Conservation (phyloP, 2,888 invertebrate species). For the Eupithecia subfuscata region DNA sequence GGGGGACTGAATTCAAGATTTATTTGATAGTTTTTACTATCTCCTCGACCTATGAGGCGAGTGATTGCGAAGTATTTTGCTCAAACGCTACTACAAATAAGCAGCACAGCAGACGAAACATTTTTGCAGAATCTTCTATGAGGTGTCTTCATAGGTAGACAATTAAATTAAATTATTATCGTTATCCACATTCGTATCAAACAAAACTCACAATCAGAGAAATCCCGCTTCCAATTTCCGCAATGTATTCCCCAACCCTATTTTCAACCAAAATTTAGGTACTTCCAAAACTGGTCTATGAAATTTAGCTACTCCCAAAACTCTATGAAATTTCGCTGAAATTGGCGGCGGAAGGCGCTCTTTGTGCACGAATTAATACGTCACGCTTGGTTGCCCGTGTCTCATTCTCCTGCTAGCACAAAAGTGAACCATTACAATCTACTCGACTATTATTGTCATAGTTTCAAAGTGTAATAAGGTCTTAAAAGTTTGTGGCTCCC, state of each 20-base stretch:
- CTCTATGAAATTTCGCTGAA: constrained; percentile 42
- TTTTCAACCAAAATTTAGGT: constrained; percentile 34
- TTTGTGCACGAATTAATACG: constrained; percentile 46
- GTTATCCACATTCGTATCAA: background rate
- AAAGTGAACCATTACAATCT: constrained; percentile 42
- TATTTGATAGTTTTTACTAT: constrained; percentile 2
- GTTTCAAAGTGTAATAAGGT: constrained; percentile 40
- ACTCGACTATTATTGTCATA: constrained; percentile 44
- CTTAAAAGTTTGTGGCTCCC: constrained; percentile 34
- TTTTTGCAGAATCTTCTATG: background rate
- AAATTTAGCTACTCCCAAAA: constrained; percentile 16
- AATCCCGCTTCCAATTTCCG: constrained; percentile 23
- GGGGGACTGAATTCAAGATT: background rate
- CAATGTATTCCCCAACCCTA: constrained; percentile 27
- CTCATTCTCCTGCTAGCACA: constrained; percentile 41
- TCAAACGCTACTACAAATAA: background rate
- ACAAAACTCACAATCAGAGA: background rate
- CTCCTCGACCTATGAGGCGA: background rate
- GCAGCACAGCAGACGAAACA: background rate
- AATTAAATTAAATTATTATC: background rate
- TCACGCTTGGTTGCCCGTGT: constrained; percentile 40
- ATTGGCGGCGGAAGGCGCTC: constrained; percentile 42
- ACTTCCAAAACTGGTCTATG: constrained; percentile 41
- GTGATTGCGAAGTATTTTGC: background rate
- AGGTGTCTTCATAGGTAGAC: background rate